Base-by-base conservation (phyloP, 1,140 invertebrate genomes). In the Mesaphorura yosii region DNA sequence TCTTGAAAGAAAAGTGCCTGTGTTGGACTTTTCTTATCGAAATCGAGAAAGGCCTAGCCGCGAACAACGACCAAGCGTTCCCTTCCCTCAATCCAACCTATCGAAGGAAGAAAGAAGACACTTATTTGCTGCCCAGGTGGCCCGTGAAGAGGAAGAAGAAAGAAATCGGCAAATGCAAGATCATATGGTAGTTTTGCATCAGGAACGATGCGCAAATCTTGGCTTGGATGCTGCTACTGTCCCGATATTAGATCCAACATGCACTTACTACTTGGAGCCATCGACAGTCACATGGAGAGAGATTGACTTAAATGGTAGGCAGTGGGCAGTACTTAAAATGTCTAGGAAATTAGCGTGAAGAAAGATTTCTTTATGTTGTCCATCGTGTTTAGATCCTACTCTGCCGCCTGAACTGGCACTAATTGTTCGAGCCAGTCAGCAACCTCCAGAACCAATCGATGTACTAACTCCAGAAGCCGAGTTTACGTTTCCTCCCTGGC, bases 41-140 rank as follows among this genome's bases (percentile, higher is more conserved):
- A 7, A 29, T 27, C 6, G 19, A 25, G 29, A 22, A 39, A 3
- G 14, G 34, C 12, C 19, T 20, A 34, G 4, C 15, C 37, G 44
- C 7, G 15, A 48, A 31, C 46, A n/a, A 15, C 15, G 23, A 19
- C 29, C 29, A 22, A 12, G 19, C 14, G 5, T 48, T 31, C 28
- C 37, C n/a, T 3, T 29, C 19, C 64, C 63, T 19, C 72, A 64
- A 38, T 66, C 75, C 2, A 72, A 72, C 46, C 69, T 83, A 65
- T 75, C 76, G 1, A 86, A 86, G 67, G 76, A 79, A 44, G 78
- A 86, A 62, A 67, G 84, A 3, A 68, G 87, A 26, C 79, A 84
- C 64, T 68, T 83, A 45, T 91, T 89, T 70, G 85, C 82, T 20
- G 67, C 80, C 17, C 80, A 86, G 71, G 79, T 83, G 27, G 80